Evolutionary conservation across 2,797 vertebrate genomes (phyloP).

Genomic region (Tragopan temminckii): DNA sequence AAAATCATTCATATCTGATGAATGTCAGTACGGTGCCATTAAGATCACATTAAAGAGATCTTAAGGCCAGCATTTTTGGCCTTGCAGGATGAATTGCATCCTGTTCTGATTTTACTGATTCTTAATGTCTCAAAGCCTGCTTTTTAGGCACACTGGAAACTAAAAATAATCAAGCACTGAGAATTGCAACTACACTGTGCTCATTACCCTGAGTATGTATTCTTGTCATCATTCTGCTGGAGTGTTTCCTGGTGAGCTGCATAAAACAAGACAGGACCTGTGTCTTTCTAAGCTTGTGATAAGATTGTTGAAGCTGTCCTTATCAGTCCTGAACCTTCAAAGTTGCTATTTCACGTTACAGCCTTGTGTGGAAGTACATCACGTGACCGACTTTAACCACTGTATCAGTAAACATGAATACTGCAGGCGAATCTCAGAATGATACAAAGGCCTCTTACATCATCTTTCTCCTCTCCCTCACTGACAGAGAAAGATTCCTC

Average conservation of each 20-base stretch:
- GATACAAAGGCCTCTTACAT: neutral
- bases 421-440: neutral
- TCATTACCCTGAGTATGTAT: neutral
- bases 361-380: neutral
- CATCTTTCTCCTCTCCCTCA: neutral
- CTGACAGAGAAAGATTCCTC: neutral
- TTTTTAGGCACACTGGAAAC: neutral
- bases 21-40: constrained; percentile 25
- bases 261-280: neutral
- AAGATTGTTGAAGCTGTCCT: neutral
- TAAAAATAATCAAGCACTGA: neutral
- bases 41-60: constrained; percentile 26
- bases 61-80: constrained; percentile 22
- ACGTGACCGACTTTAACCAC: neutral
- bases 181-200: neutral
- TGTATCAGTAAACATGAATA: constrained; percentile 15
- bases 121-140: neutral
- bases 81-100: constrained; percentile 30
- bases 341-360: neutral
- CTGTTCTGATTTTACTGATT: constrained; percentile 21
- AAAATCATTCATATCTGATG: constrained; percentile 42
- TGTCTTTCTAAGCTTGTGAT: neutral
- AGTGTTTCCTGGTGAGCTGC: constrained; percentile 1
- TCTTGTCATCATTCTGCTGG: neutral
- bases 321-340: neutral